phyloP scores from a whole-genome alignment of 1,140 invertebrate genomes.

The Lasioglossum albipes region DNA sequence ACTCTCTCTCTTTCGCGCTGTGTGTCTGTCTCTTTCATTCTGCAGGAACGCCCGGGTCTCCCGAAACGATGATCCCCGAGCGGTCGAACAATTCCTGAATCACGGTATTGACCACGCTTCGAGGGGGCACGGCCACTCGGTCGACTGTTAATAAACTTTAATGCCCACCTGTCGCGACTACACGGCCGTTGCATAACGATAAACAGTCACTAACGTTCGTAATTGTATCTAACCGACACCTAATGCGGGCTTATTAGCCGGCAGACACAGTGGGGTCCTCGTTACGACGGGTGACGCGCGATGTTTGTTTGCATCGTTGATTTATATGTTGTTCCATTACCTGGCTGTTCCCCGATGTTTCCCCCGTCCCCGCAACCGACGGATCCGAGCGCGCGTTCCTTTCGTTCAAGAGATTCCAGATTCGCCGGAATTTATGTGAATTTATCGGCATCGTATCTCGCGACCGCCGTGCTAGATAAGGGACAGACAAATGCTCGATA shows the following conservation, averaged over 20 bases:
- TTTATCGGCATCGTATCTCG: neutral
- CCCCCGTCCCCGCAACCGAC: neutral
- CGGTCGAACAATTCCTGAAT: neutral
- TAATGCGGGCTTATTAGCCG: conserved; percentile 41
- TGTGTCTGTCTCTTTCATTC: no score
- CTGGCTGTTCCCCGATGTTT: neutral
- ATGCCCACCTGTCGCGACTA: conserved; percentile 33
- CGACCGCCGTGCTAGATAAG: neutral
- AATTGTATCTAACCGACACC: conserved; percentile 47
- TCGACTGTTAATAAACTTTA: conserved; percentile 40
- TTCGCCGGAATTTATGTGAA: neutral
- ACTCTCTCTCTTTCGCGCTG: no score
- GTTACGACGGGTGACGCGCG: conserved; percentile 30
- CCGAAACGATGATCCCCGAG: no score
- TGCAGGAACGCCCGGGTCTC: no score
- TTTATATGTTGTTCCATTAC: conserved; percentile 18
- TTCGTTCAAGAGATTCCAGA: neutral
- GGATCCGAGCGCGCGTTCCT: neutral
- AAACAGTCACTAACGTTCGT: conserved; percentile 40
- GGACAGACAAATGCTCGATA: neutral
- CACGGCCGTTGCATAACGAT: conserved; percentile 48
- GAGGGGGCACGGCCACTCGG: neutral
- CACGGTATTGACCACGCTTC: neutral
- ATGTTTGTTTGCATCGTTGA: conserved; percentile 26
- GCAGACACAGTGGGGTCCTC: conserved; percentile 24